A percentile compares a stretch with the other conserved stretches of the same genome.
Evolutionary conservation across 2,888 invertebrate genomes (phyloP).

Genomic region (Nomada fabriciana): DNA sequence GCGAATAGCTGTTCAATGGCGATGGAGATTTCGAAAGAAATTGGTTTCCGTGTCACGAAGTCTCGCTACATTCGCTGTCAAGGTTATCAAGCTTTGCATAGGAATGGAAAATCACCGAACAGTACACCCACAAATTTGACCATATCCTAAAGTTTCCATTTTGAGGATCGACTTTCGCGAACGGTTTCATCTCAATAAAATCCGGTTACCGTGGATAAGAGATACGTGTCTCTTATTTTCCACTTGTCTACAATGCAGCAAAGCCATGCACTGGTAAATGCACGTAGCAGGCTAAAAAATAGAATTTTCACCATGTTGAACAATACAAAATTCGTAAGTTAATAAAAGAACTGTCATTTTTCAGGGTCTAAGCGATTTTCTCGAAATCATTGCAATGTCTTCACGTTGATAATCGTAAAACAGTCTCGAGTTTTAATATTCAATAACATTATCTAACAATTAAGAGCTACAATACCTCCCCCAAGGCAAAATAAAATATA

Average conservation of each 20-base stretch:
- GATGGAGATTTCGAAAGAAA: conserved; percentile 28
- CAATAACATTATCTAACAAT: too few species aligned
- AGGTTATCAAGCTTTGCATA: conserved; percentile 56
- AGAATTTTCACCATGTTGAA: too few species aligned
- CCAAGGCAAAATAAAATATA: too few species aligned
- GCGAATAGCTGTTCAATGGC: conserved; percentile 10
- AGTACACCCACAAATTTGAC: conserved; percentile 30
- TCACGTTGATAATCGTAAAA: too few species aligned
- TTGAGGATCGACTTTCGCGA: conserved; percentile 27
- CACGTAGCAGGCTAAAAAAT: too few species aligned
- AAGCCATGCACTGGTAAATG: neutral
- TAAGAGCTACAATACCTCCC: too few species aligned
- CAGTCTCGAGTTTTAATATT: too few species aligned
- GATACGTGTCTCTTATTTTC: conserved; percentile 25
- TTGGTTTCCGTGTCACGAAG: conserved; percentile 26
- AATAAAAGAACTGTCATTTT: too few species aligned
- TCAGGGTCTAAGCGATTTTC: too few species aligned
- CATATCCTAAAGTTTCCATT: conserved; percentile 32
- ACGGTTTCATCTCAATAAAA: conserved; percentile 47
- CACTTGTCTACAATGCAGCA: neutral
- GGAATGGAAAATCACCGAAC: conserved; percentile 48
- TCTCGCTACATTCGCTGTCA: conserved; percentile 24
- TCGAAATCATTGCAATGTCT: too few species aligned
- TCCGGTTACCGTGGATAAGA: conserved; percentile 11
- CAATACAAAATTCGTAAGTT: too few species aligned